Conservation (phyloP, 2,888 invertebrate species). For the Punctoribates punctum region DNA sequence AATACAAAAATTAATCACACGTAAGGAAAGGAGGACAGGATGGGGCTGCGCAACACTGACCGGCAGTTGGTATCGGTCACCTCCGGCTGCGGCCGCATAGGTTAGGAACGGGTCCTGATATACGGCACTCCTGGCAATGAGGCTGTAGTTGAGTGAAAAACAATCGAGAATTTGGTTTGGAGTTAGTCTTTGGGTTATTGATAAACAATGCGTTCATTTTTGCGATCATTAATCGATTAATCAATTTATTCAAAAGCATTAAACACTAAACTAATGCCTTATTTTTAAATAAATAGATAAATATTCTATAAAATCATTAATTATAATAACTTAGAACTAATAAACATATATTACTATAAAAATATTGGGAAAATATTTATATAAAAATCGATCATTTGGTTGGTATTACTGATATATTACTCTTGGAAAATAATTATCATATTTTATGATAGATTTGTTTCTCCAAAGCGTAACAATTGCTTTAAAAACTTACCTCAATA, state of each 20-base stretch:
- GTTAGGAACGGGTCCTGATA: conserved; percentile 96
- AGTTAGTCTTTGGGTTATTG: conserved; percentile 13
- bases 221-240: background rate
- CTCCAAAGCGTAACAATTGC: background rate
- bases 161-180: background rate
- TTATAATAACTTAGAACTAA: background rate
- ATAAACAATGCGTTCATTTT: background rate
- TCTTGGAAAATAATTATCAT: background rate
- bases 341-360: background rate
- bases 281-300: background rate
- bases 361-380: background rate
- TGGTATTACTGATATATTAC: background rate
- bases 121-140: conserved; percentile 55
- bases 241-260: background rate
- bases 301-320: background rate
- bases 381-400: conserved; percentile 15
- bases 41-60: conserved; percentile 59
- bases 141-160: conserved; percentile 31
- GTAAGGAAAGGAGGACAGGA: background rate
- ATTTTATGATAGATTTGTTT: background rate
- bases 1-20: background rate
- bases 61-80: conserved; percentile 84
- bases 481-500: background rate
- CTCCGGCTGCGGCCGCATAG: conserved; percentile 57
- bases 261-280: background rate